Evolutionary conservation across 2,888 invertebrate genomes (phyloP).

Genomic region (Amiota mariae): DNA sequence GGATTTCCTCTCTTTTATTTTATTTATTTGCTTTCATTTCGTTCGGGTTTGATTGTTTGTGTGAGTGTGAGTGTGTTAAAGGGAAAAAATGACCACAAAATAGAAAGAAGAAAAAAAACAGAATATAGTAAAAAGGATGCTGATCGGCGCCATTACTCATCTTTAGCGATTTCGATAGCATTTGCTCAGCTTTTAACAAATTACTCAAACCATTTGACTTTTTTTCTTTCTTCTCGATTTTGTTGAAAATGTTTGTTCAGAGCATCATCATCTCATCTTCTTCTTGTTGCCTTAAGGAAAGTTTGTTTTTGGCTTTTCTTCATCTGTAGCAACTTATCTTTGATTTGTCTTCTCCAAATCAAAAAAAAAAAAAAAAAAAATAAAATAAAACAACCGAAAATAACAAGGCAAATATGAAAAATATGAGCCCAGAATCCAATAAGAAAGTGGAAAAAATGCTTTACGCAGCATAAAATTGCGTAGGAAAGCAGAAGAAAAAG

Average conservation of each 20-base stretch:
- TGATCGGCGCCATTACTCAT: slow-evolving; percentile 3
- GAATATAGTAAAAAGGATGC: no score
- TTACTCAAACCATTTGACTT: slow-evolving; percentile 48
- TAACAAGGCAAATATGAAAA: slow-evolving; percentile 31
- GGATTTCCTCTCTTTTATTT: slow-evolving; percentile 15
- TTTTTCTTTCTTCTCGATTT: background rate
- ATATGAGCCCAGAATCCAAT: slow-evolving; percentile 46
- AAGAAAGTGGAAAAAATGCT: slow-evolving; percentile 23
- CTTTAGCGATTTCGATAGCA: slow-evolving; percentile 22
- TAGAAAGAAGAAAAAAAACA: no score
- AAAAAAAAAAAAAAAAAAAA: no score
- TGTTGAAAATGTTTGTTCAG: slow-evolving; percentile 14
- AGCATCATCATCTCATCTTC: slow-evolving; percentile 37
- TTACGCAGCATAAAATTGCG: background rate
- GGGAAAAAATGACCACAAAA: slow-evolving; percentile 1
- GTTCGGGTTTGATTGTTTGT: background rate
- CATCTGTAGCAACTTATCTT: background rate
- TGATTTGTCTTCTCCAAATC: slow-evolving; percentile 5
- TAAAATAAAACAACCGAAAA: no score
- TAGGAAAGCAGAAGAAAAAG: slow-evolving; percentile 19
- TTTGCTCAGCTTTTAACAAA: slow-evolving; percentile 53
- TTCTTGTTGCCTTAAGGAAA: slow-evolving; percentile 39
- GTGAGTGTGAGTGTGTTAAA: background rate
- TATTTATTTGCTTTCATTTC: background rate
- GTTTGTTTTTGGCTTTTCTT: slow-evolving; percentile 19